Base-by-base conservation (phyloP, 2,797 vertebrate species). In the Erpetoichthys calabaricus region DNA sequence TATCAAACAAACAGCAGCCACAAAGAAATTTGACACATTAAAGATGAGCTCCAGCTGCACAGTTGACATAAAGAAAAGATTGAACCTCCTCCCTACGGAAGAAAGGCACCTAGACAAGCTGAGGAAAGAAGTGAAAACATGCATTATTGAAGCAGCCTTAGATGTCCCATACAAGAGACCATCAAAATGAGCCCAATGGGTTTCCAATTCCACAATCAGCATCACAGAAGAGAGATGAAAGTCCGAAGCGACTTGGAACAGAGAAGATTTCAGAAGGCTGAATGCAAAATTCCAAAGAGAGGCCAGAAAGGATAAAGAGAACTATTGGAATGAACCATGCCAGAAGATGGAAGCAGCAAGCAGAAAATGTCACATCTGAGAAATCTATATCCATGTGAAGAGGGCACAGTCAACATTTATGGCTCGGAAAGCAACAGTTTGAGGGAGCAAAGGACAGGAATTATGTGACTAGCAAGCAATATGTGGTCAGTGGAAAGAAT, bases 301-400 rank as follows among this genome's bases (percentile, higher is more conserved):
- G 25, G 52, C 52, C 4, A 53, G 52, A 42, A 53, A 53, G 10
- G 52, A 53, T 42, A 53, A 53, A 53, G 52, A 53, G 43, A 42
- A 4, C 41, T 4, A 1, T 25, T 8, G 4, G 8, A 4, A 53
- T 4, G 10, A 53, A 42, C 4, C 5, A 53, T 53, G 10, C 10
- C 5, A 4, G 8, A 5, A 53, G 25, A 53, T 53, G 4, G 25
- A 53, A 42, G 52, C 25, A 25, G 2, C 25, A 25, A 25, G 25
- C 25, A 25, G 25, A 25, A 25, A 25, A 25, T 25, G 25, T 25
- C 25, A 25, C 2, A 25, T 25, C 25, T 25, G 25, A 25, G 25
- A 25, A 25, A 25, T 25, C 25, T 25, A 25, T 25, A 25, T 25
- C 25, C 25, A 25, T 25, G 25, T 25, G 25, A 25, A 25, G 25